Base-by-base conservation (phyloP, 2,113 vertebrate genomes). In the Phocoena sinus region DNA sequence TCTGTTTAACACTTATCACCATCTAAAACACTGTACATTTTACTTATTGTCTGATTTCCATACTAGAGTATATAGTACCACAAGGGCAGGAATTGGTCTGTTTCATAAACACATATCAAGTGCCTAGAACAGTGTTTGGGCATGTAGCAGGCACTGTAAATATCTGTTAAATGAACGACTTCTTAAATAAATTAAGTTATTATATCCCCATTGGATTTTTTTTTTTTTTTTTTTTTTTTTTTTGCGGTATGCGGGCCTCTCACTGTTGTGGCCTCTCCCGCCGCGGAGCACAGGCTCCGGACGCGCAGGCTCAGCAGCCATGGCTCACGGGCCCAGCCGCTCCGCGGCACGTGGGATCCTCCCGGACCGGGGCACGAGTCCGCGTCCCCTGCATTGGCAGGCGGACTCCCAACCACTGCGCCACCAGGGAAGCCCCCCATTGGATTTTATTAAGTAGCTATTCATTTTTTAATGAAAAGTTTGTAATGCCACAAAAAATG, bases 21-120 rank as follows among this genome's bases (percentile, higher is more conserved):
- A 83, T 58, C 56, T 50, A 88, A 90, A 96, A 67, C 94, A 96
- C n/a, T 60, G 18, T 25, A 53, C n/a, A 77, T 83, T 94, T 88
- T 71, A 85, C 36, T 89, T 92, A 94, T n/a, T 31, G 6, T 50
- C 31, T 62, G 11, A 53, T 38, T 94, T 93, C 21, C 60, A 83
- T 56, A 68, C 38, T 89, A 94, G 25, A 74, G 11, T 31, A 76
- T 31, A 76, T 47, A 93, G 28, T 8, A 85, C 62, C 56, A 84
- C 28, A 13, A 70, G 4, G 50, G 20, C n/a, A 95, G 50, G 25
- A 85, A 56, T 4, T 83, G 70, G 50, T 86, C 23, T 80, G 8
- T 80, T 90, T 70, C 58, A 88, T 44, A 83, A 90, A 67, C 13
- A 77, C 2, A 84, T 53, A 56, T 91, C 76, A 73, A 95, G 63